Conservation (phyloP, 2,888 invertebrate genomes). For the Epinotia ramella region DNA sequence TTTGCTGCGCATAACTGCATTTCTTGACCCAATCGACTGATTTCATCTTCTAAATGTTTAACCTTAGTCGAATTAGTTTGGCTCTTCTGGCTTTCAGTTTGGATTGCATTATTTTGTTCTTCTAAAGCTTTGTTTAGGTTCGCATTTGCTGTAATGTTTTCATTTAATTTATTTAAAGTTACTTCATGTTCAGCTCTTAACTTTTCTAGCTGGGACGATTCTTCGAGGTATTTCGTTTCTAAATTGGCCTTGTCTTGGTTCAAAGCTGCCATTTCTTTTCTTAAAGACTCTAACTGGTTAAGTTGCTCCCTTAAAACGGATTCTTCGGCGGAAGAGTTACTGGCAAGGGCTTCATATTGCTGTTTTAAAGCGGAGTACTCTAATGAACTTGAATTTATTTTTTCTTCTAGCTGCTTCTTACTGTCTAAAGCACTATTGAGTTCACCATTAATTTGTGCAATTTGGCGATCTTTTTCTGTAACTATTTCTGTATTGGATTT, state of each 20-base stretch:
- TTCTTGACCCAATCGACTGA: slow-evolving; percentile 48
- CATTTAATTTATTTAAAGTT: slow-evolving; percentile 62
- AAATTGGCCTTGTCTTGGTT: slow-evolving; percentile 69
- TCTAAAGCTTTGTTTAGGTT: slow-evolving; percentile 64
- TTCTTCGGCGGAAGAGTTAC: slow-evolving; percentile 77
- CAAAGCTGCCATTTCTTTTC: slow-evolving; percentile 66
- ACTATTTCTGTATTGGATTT: slow-evolving; percentile 78
- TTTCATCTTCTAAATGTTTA: slow-evolving; percentile 64
- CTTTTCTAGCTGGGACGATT: slow-evolving; percentile 60
- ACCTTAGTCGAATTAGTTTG: slow-evolving; percentile 64
- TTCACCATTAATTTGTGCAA: slow-evolving; percentile 71
- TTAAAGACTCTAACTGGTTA: slow-evolving; percentile 67
- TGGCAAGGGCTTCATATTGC: slow-evolving; percentile 74
- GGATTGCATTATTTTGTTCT: slow-evolving; percentile 70
- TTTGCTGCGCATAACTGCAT: slow-evolving; percentile 27
- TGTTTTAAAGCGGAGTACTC: slow-evolving; percentile 73
- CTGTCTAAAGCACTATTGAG: slow-evolving; percentile 69
- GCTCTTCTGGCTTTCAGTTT: slow-evolving; percentile 64
- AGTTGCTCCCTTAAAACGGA: slow-evolving; percentile 73
- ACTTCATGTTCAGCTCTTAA: slow-evolving; percentile 65
- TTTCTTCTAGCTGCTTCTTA: slow-evolving; percentile 80
- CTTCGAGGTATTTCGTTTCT: slow-evolving; percentile 66
- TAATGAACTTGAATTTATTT: slow-evolving; percentile 69
- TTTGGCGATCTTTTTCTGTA: slow-evolving; percentile 79
- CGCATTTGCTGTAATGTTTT: slow-evolving; percentile 57